Percentiles rank a stretch among this genome's conserved stretches.
Conservation (phyloP, 2,797 vertebrate species). For the Triplophysa bombifrons region DNA sequence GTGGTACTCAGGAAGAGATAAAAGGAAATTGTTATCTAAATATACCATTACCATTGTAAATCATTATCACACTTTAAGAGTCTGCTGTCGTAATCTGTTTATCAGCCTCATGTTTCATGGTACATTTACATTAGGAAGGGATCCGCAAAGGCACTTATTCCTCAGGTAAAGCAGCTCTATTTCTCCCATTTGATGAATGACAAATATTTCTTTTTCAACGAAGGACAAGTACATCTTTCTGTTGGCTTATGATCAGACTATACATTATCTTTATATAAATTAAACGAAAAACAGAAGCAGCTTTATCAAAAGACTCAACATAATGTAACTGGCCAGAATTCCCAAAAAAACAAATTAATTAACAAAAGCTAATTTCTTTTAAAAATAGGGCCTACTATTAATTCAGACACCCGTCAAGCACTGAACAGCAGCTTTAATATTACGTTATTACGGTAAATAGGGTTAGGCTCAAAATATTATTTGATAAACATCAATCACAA, state of each 20-base stretch:
- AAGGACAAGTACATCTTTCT: not conserved
- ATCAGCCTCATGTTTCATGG: slow-evolving; percentile 22
- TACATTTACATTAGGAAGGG: not conserved
- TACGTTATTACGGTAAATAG: not conserved
- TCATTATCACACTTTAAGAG: slow-evolving; percentile 8
- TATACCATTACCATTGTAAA: slow-evolving; percentile 31
- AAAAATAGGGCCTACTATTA: not conserved
- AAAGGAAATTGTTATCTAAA: slow-evolving; percentile 47
- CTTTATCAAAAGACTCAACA: too few species aligned
- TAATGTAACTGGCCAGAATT: too few species aligned
- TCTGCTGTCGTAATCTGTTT: slow-evolving; percentile 25
- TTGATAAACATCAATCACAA: slow-evolving; percentile 13
- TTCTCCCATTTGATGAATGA: not conserved
- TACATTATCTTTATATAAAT: too few species aligned
- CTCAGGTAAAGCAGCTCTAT: not conserved
- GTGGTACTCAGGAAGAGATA: slow-evolving; percentile 6
- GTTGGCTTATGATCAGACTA: not conserved
- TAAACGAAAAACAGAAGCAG: too few species aligned
- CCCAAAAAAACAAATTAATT: too few species aligned
- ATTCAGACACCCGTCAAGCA: slow-evolving; percentile 18
- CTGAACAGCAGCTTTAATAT: slow-evolving; percentile 24
- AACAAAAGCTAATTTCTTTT: too few species aligned
- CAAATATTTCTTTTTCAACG: not conserved
- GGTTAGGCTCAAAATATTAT: not conserved
- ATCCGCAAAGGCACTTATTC: not conserved